A percentile compares a stretch with the other conserved stretches of the same genome.
Conservation (phyloP, 2,113 vertebrate species). For the Hyaena hyaena region DNA sequence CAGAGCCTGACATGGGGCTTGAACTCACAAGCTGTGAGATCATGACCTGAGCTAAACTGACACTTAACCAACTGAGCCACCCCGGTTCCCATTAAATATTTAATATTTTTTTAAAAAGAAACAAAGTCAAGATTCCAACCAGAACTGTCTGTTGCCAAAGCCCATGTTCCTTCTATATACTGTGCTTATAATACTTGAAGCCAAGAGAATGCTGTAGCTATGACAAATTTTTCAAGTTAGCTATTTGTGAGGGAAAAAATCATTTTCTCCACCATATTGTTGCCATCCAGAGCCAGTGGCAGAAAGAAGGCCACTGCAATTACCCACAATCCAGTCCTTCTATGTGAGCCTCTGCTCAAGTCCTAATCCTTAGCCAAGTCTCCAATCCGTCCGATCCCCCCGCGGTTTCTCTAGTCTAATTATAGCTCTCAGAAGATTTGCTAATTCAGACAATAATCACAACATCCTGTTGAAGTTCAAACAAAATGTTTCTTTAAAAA, state of each 20-base stretch:
- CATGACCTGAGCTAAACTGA: too few species aligned
- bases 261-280: not conserved
- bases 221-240: not conserved
- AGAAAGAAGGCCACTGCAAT: not conserved
- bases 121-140: not conserved
- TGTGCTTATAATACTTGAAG: not conserved
- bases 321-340: not conserved
- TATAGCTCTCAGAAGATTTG: constrained; percentile 45
- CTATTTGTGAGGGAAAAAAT: not conserved
- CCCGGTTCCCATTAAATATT: not conserved
- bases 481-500: constrained; percentile 43
- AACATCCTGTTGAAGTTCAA: constrained; percentile 53
- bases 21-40: too few species aligned
- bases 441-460: constrained; percentile 33
- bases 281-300: not conserved
- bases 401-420: not conserved
- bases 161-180: not conserved
- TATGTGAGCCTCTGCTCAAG: not conserved
- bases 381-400: not conserved
- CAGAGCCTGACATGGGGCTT: too few species aligned
- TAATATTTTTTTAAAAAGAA: not conserved
- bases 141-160: not conserved
- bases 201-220: not conserved
- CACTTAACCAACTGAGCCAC: too few species aligned
- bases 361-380: not conserved